Evolutionary conservation across 1,140 invertebrate genomes (phyloP), one percentile per base, ranked within the genome.

Genomic region (Achroia grisella): DNA sequence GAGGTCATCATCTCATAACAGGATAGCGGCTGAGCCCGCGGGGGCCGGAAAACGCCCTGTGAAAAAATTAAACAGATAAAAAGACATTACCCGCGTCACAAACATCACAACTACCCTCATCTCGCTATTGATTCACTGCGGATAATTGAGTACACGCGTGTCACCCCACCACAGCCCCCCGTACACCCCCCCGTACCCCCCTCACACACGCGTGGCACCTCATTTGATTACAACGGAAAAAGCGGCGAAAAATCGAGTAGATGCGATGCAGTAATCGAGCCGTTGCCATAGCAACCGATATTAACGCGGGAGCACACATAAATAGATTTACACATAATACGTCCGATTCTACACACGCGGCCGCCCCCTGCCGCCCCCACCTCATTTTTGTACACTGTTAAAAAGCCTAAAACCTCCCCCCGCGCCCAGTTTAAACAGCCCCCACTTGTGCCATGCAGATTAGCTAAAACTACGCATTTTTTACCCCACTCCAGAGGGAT

Each of bases 381-480:
- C 68, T 69, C 70, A 79, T 79, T 79, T 81, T 79, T 77, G 71
- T 73, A 69, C 71, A 67, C 58, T 73, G 73, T 74, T 78, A 82
- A 82, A 84, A 81, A 74, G 66, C 74, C 77, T 74, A 75, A 78
- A 77, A 71, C 73, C 68, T 23, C 17, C 17, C 41, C 39, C 37
- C 66, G 66, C n/a, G 35, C 68, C 67, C 62, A 65, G 62, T 84
- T 84, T 78, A 81, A 84, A 76, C 63, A 71, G 48, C 52, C 60
- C 57, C 67, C 61, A 39, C 44, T 55, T 31, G 57, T 52, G 52
- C 58, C 73, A 84, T 84, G 84, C 72, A 86, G 85, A 87, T 87
- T 87, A 87, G 85, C 83, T 87, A 87, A 87, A 87, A 87, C 85
- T 87, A 87, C 81, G 85, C 77, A 86, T 83, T 87, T 87, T 87